These are phyloP conservation scores for Callopanchax toddi DNA, from an alignment of 2,113 vertebrate genomes.

Conservation along the genomic window DNA sequence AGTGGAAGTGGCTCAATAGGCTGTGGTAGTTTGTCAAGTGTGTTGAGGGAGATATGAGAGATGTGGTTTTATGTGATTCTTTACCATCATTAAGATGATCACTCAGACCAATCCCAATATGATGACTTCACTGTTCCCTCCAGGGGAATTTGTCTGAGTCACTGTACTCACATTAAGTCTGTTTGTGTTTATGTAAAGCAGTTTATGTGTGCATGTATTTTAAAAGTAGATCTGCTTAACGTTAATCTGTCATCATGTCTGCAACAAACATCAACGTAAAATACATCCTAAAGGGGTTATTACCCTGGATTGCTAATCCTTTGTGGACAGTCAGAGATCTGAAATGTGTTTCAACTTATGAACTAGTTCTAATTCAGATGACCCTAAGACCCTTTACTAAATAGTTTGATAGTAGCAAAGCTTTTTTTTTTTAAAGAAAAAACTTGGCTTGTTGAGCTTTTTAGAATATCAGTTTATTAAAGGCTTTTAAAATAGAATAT, in stretches of 20 bases:
- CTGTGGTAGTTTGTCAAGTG: conserved; percentile 49
- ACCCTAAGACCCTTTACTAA: no score
- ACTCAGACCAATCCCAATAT: conserved; percentile 26
- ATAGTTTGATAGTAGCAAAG: no score
- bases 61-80: conserved; percentile 43
- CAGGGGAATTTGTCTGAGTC: conserved; percentile 5
- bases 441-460: no score
- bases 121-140: conserved; percentile 32
- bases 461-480: no score
- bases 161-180: background rate
- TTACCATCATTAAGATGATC: conserved; percentile 54
- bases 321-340: background rate
- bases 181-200: conserved; percentile 1
- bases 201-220: background rate
- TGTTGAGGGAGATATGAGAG: conserved; percentile 53
- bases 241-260: background rate
- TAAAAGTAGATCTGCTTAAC: background rate
- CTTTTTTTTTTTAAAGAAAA: no score
- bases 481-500: no score
- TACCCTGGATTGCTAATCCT: background rate
- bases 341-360: background rate
- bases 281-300: background rate
- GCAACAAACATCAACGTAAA: background rate
- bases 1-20: conserved; percentile 49
- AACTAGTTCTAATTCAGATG: no score